A percentile compares a stretch with the other conserved stretches of the same genome.
phyloP scores from a whole-genome alignment of 2,888 invertebrate genomes.

The Lepidocyrtoides sp. region DNA sequence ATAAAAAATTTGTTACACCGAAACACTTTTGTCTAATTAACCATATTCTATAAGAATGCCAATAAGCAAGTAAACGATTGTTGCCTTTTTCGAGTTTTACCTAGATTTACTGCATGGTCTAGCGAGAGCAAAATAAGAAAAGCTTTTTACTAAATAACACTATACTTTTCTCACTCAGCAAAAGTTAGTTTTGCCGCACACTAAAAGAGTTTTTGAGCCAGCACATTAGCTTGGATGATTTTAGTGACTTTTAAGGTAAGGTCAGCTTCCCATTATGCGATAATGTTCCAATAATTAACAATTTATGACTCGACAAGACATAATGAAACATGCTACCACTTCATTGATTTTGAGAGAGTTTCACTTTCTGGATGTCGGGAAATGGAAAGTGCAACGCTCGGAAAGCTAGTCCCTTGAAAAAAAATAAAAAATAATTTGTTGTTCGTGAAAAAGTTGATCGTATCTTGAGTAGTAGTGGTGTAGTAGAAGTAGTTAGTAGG shows the following conservation, averaged over 20 bases:
- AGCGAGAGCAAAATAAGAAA: not conserved
- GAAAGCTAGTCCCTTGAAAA: not conserved
- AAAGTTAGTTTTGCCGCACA: constrained; percentile 9
- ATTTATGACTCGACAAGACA: not conserved
- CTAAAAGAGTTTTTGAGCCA: not conserved
- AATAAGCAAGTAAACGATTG: constrained; percentile 7
- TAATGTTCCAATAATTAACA: not conserved
- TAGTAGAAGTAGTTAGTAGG: constrained; percentile 6
- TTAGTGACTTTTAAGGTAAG: constrained; percentile 43
- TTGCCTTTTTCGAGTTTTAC: not conserved
- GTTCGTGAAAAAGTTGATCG: constrained; percentile 49
- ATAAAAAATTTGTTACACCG: not conserved
- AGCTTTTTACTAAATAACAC: not conserved
- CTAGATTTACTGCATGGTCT: not conserved
- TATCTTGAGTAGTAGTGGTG: constrained; percentile 26
- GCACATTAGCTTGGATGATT: constrained; percentile 32
- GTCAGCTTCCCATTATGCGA: constrained; percentile 43
- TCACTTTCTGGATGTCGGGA: not conserved
- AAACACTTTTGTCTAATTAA: not conserved
- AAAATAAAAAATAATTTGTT: not conserved
- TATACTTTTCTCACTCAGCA: not conserved
- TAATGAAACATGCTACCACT: not conserved
- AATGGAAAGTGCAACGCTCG: not conserved
- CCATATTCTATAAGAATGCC: not conserved
- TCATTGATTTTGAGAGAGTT: not conserved